Evolutionary conservation across 2,888 invertebrate genomes (phyloP).

Genomic region (Amblyjoppa proteus): DNA sequence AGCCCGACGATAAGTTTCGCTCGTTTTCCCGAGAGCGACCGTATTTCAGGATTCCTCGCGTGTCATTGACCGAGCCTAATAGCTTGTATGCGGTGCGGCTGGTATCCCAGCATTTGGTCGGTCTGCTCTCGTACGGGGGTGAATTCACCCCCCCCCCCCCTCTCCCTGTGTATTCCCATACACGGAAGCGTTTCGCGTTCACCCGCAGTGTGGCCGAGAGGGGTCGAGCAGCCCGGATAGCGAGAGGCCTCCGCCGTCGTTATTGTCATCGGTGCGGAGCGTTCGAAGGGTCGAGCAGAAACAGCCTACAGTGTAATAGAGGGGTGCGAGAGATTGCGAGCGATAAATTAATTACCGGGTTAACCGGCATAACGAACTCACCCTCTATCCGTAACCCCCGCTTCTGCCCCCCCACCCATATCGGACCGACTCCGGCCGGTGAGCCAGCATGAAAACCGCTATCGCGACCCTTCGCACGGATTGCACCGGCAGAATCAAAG

Average conservation of each 20-base stretch:
- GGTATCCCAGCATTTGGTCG: constrained; percentile 50
- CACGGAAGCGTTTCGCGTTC: constrained; percentile 23
- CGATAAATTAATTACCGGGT: constrained; percentile 75
- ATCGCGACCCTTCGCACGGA: constrained; percentile 21
- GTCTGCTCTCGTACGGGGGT: constrained; percentile 52
- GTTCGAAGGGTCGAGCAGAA: constrained; percentile 55
- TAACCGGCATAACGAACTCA: constrained; percentile 76
- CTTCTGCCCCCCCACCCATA: background rate
- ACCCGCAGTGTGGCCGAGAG: constrained; percentile 10
- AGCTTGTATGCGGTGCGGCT: constrained; percentile 45
- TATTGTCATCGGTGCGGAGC: constrained; percentile 67
- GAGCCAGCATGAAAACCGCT: constrained; percentile 22
- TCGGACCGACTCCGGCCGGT: constrained; percentile 14
- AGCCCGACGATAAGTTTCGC: background rate
- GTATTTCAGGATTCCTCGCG: constrained; percentile 43
- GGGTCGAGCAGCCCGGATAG: constrained; percentile 43
- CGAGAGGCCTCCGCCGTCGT: constrained; percentile 56
- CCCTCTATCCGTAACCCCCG: constrained; percentile 33
- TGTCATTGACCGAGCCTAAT: constrained; percentile 66
- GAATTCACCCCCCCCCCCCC: constrained; percentile 5
- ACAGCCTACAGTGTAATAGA: constrained; percentile 34
- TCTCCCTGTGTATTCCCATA: constrained; percentile 56
- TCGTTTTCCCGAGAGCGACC: constrained; percentile 20
- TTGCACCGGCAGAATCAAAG: constrained; percentile 55
- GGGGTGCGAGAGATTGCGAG: constrained; percentile 66